These are phyloP conservation scores for Gari tellinella DNA, from an alignment of 2,888 invertebrate species.

Conservation along the genomic window DNA sequence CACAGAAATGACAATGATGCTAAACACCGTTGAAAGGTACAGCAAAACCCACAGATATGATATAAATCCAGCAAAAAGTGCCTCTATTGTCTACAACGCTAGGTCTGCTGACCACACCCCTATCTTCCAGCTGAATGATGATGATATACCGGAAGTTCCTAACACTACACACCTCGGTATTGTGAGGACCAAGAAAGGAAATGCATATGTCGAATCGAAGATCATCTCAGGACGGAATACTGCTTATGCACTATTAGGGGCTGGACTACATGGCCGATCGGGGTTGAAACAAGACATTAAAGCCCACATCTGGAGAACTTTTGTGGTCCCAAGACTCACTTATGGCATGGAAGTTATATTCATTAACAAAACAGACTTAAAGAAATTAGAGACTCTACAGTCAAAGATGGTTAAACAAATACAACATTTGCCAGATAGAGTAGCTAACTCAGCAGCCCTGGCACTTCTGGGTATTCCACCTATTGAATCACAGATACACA, in stretches of 20 bases:
- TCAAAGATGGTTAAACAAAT: slow-evolving; percentile 3
- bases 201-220: slow-evolving; percentile 6
- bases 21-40: not conserved
- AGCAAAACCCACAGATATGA: not conserved
- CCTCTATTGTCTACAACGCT: not conserved
- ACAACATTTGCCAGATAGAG: slow-evolving; percentile 8
- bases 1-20: slow-evolving; percentile 1
- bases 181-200: not conserved
- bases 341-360: slow-evolving; percentile 15
- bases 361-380: not conserved
- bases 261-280: slow-evolving; percentile 6
- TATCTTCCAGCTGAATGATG: not conserved
- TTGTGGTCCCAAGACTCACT: slow-evolving; percentile 6
- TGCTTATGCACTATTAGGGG: slow-evolving; percentile 11
- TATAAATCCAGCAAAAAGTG: slow-evolving; percentile 5
- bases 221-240: not conserved
- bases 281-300: slow-evolving; percentile 4
- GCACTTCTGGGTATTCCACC: slow-evolving; percentile 4
- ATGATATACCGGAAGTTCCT: not conserved
- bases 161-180: slow-evolving; percentile 1
- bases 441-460: not conserved
- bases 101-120: no score
- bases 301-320: slow-evolving; percentile 7
- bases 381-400: slow-evolving; percentile 2
- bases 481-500: not conserved